Evolutionary conservation across 2,797 vertebrate species (phyloP).

Genomic region (Falco berigora): DNA sequence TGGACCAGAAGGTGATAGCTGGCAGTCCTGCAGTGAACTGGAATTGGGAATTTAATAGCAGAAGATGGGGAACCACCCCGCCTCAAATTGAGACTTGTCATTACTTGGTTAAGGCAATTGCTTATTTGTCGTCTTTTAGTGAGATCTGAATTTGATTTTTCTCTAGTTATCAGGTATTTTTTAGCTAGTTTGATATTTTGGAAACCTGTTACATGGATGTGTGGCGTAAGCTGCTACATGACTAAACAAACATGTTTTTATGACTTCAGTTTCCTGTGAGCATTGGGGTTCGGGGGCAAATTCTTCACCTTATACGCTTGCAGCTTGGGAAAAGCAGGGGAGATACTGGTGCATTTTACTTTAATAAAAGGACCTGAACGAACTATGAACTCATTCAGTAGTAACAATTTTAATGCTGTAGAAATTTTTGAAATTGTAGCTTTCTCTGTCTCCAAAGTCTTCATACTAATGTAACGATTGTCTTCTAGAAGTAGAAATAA

Average conservation of each 20-base stretch:
- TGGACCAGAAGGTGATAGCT: not conserved
- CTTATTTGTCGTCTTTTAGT: slow-evolving; percentile 21
- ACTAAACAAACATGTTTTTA: slow-evolving; percentile 17
- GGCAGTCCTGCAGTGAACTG: not conserved
- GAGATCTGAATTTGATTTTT: slow-evolving; percentile 40
- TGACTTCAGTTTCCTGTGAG: slow-evolving; percentile 23
- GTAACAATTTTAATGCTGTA: slow-evolving; percentile 57
- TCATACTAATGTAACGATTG: slow-evolving; percentile 69
- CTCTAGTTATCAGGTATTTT: not conserved
- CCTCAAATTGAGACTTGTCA: not conserved
- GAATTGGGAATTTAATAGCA: not conserved
- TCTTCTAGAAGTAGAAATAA: slow-evolving; percentile 72
- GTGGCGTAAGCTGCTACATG: not conserved
- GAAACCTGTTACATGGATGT: not conserved
- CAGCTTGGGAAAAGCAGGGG: slow-evolving; percentile 15
- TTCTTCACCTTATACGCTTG: slow-evolving; percentile 1
- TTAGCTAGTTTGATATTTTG: slow-evolving; percentile 32
- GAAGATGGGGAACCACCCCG: not conserved
- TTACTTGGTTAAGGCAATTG: not conserved
- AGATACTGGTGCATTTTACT: slow-evolving; percentile 37
- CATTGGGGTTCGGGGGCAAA: not conserved
- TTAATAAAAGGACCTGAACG: slow-evolving; percentile 27
- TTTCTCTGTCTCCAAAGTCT: slow-evolving; percentile 59
- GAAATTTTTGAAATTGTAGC: slow-evolving; percentile 65
- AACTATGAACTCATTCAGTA: slow-evolving; percentile 34